These are phyloP conservation scores for Drosophila flavopinicola DNA, from an alignment of 2,888 invertebrate species.

Conservation along the genomic window DNA sequence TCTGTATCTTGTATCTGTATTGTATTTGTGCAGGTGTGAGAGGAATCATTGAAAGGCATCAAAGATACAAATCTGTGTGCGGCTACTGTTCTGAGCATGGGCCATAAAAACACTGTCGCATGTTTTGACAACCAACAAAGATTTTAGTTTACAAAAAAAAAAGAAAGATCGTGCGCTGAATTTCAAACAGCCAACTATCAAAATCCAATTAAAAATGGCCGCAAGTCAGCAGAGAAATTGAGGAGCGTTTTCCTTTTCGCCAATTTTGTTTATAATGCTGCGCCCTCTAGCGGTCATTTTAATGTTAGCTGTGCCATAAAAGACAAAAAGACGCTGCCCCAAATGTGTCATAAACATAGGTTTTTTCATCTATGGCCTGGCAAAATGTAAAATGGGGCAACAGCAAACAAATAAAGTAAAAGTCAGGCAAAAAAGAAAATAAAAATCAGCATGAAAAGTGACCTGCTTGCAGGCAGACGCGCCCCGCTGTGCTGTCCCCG, in stretches of 20 bases:
- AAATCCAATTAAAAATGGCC: constrained; percentile 56
- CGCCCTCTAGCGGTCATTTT: constrained; percentile 49
- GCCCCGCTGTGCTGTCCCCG: constrained; percentile 38
- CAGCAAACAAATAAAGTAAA: constrained; percentile 13
- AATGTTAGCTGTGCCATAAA: constrained; percentile 16
- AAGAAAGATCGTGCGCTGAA: constrained; percentile 59
- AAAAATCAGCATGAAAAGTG: constrained; percentile 50
- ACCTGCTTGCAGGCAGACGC: constrained; percentile 34
- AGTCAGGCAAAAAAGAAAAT: constrained; percentile 51
- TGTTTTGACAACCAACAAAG: constrained; percentile 25
- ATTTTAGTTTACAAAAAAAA: too few species aligned
- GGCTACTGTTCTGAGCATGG: constrained; percentile 55
- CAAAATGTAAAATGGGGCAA: constrained; percentile 24
- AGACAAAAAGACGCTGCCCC: too few species aligned
- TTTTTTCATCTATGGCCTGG: constrained; percentile 41
- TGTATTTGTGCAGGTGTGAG: constrained; percentile 35
- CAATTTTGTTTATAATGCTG: constrained; percentile 39
- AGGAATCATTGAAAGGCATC: constrained; percentile 72
- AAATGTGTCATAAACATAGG: constrained; percentile 68
- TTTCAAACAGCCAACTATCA: constrained; percentile 48
- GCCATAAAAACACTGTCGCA: constrained; percentile 34
- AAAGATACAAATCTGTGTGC: constrained; percentile 65
- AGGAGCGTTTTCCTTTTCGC: constrained; percentile 18
- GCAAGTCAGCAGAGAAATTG: background rate
- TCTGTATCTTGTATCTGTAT: background rate